A percentile compares a stretch with the other conserved stretches of the same genome.
phyloP scores from a whole-genome alignment of 2,888 invertebrate genomes.

The Dolichopus griseipennis region DNA sequence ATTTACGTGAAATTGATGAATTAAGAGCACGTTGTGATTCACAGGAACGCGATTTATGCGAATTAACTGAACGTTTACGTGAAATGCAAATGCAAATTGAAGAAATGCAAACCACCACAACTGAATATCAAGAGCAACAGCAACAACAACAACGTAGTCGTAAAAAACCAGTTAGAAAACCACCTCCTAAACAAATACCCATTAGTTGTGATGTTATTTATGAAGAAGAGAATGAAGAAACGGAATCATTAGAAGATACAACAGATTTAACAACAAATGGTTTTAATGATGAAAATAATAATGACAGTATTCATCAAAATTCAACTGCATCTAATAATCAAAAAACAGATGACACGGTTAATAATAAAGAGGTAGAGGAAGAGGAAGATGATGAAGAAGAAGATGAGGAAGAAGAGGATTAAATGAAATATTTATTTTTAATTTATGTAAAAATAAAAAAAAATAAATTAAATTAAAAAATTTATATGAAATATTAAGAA shows the following conservation, averaged over 20 bases:
- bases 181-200: constrained; percentile 39
- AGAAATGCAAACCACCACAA: constrained; percentile 28
- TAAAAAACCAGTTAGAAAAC: constrained; percentile 29
- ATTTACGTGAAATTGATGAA: constrained; percentile 48
- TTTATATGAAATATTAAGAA: too few relatives aligned
- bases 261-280: constrained; percentile 21
- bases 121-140: constrained; percentile 18
- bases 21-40: constrained; percentile 47
- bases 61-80: constrained; percentile 50
- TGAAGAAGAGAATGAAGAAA: constrained; percentile 40
- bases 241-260: constrained; percentile 34
- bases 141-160: constrained; percentile 15
- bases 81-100: constrained; percentile 49
- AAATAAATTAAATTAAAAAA: too few relatives aligned
- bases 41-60: constrained; percentile 50
- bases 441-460: neutral
- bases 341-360: constrained; percentile 12
- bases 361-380: constrained; percentile 12
- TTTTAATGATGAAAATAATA: neutral
- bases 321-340: constrained; percentile 9
- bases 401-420: constrained; percentile 18
- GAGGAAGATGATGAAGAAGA: constrained; percentile 17
- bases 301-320: constrained; percentile 8
- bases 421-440: neutral
- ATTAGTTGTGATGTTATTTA: constrained; percentile 44